Base-by-base conservation (phyloP, 1,140 invertebrate genomes). In the Hyphantria cunea region DNA sequence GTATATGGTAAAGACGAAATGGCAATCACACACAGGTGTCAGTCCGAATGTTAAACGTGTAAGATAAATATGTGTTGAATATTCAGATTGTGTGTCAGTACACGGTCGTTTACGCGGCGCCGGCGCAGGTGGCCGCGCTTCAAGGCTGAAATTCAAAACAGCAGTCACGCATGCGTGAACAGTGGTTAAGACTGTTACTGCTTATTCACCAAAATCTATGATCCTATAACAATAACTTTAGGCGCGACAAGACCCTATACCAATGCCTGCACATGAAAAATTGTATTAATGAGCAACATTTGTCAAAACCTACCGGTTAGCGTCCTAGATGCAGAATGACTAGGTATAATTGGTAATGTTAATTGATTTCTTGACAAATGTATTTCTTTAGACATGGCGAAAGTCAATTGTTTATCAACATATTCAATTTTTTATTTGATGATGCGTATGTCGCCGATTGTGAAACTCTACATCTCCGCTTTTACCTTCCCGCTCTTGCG, bases 141-240 rank as follows among this genome's bases (percentile, higher is more conserved):
- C 88, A 90, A 90, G 88, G 88, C 86, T 90, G 88, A 90, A 90
- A 90, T 88, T 88, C 87, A 87, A 90, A 90, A 83, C 87, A 87
- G 84, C 76, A 80, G 84, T 88, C 88, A 90, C 84, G 86, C 88
- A 86, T 84, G 84, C 80, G 76, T 81, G 84, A 80, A 67, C 81
- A 78, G 76, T 80, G 81, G 78, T 80, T 84, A 82, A 78, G 76
- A 76, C 84, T 82, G 76, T 70, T 68, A 76, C 74, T 78, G 74
- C 67, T 73, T 79, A 73, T 85, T 83, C 80, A 80, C 71, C 69
- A 64, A 73, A 58, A 10, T 45, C 53, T 66, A 63, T 50, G 34
- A 70, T 72, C 72, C 70, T 59, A 11, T 15, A 5, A 12, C 5
- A 44, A 41, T 41, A 11, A 6, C 55, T 17, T 3, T 12, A 14